These are phyloP conservation scores for Sebastes diaconus DNA, from an alignment of 2,797 vertebrate genomes.

Conservation along the genomic window DNA sequence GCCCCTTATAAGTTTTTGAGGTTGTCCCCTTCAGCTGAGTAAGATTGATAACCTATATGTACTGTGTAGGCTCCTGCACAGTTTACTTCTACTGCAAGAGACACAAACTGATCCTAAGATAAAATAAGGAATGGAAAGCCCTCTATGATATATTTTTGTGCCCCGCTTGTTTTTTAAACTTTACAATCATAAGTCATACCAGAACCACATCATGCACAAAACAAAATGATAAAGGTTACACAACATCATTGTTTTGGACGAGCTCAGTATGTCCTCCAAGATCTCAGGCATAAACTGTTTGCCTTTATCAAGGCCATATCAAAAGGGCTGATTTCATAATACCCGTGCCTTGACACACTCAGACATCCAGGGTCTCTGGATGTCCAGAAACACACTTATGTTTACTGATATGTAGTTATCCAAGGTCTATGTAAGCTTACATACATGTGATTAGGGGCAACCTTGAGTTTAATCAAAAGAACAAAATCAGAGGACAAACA, in stretches of 20 bases:
- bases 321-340: background rate
- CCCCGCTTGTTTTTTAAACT: background rate
- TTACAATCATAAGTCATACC: background rate
- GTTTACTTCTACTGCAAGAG: background rate
- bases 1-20: background rate
- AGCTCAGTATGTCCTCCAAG: background rate
- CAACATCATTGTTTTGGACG: background rate
- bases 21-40: background rate
- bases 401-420: conserved; percentile 7
- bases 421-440: background rate
- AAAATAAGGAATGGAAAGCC: background rate
- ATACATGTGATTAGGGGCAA: background rate
- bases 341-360: background rate
- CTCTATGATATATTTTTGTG: background rate
- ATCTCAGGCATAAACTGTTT: background rate
- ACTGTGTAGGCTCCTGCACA: background rate
- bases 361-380: background rate
- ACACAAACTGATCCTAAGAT: background rate
- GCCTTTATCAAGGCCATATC: background rate
- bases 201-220: background rate
- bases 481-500: background rate
- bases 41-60: background rate
- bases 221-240: background rate
- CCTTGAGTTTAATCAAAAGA: conserved; percentile 32
- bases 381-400: background rate